phyloP scores from a whole-genome alignment of 2,888 invertebrate genomes.

The Nasonovia ribisnigri region DNA sequence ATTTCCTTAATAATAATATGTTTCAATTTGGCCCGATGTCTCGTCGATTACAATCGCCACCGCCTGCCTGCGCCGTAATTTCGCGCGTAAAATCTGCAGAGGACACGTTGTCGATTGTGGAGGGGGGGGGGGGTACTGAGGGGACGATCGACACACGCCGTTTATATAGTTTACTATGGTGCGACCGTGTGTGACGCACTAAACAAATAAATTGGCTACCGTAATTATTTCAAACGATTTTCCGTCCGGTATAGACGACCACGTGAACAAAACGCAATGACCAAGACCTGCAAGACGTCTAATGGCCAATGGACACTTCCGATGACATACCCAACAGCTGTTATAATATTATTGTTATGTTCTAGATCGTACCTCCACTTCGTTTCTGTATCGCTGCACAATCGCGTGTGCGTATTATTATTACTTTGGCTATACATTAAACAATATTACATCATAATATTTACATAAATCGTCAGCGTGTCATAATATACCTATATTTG shows the following conservation, averaged over 20 bases:
- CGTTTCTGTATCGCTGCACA: background rate
- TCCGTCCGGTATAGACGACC: background rate
- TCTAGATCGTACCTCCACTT: background rate
- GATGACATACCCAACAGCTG: background rate
- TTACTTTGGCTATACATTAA: background rate
- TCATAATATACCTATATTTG: background rate
- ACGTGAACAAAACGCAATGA: background rate
- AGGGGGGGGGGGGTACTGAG: background rate
- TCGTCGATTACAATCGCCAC: background rate
- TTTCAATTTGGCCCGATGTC: constrained; percentile 18
- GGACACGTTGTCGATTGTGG: background rate
- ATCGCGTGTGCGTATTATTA: background rate
- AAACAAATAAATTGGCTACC: background rate
- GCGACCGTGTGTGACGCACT: background rate
- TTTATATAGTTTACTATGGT: background rate
- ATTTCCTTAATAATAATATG: constrained; percentile 27
- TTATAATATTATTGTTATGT: background rate
- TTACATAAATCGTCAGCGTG: background rate
- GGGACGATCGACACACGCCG: background rate
- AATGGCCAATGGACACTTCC: background rate
- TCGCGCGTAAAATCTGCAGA: background rate
- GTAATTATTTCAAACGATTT: constrained; percentile 12
- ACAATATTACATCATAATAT: background rate
- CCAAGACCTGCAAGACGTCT: background rate
- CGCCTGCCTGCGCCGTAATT: background rate